Percentiles rank a stretch among this genome's conserved stretches.
Evolutionary conservation across 2,888 invertebrate genomes (phyloP).

Genomic region (Tetragnatha montana): DNA sequence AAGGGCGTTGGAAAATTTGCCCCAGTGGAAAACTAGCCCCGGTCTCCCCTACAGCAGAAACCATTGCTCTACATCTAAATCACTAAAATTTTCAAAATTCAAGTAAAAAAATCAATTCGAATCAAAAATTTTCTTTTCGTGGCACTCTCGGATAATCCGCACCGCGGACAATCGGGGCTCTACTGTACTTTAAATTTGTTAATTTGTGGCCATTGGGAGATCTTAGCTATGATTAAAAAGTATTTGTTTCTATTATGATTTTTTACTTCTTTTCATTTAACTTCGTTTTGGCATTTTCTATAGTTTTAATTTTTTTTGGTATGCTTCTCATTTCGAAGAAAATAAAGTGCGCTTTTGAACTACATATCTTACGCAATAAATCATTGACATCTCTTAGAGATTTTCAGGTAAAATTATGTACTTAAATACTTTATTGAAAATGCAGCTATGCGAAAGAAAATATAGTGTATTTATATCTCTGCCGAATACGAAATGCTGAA

Average conservation of each 20-base stretch:
- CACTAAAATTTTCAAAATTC: no score
- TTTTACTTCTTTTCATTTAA: background rate
- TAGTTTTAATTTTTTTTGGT: background rate
- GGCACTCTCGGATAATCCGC: no score
- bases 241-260: background rate
- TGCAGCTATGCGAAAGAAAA: conserved; percentile 9
- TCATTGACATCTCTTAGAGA: conserved; percentile 13
- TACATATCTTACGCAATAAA: conserved; percentile 53
- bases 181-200: no score
- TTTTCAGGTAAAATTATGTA: conserved; percentile 26
- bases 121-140: no score
- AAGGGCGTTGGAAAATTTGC: no score
- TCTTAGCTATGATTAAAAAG: background rate
- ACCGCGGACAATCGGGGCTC: no score
- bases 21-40: no score
- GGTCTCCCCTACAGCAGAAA: no score
- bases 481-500: background rate
- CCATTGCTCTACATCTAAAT: no score
- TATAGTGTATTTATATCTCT: background rate
- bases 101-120: no score
- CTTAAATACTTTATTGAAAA: conserved; percentile 28
- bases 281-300: background rate
- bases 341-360: conserved; percentile 44
- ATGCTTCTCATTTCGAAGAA: conserved; percentile 8
- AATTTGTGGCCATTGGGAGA: no score